Evolutionary conservation across 1,140 invertebrate genomes (phyloP).

Genomic region (Diuraphis noxia): DNA sequence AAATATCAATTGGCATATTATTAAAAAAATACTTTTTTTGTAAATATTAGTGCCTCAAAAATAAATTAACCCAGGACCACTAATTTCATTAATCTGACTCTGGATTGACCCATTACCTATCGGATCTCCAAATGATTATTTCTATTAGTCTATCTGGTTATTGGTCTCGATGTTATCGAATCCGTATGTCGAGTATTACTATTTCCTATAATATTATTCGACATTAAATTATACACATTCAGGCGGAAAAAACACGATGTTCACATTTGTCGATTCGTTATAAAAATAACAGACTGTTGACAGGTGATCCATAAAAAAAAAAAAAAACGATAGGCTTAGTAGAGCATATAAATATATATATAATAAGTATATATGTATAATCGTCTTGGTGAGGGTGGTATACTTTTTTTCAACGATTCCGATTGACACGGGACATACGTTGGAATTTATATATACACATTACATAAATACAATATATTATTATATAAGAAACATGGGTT

Average conservation of each 20-base stretch:
- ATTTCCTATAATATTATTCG: background rate
- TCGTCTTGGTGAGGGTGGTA: background rate
- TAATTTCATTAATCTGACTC: too few relatives aligned
- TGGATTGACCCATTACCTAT: background rate
- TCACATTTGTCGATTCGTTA: background rate
- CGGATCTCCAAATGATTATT: background rate
- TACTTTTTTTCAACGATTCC: background rate
- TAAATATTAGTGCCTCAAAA: too few relatives aligned
- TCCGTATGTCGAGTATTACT: too few relatives aligned
- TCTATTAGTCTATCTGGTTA: background rate
- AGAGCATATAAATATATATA: background rate
- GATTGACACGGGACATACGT: background rate
- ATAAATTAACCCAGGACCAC: too few relatives aligned
- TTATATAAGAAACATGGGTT: background rate
- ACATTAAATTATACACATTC: background rate
- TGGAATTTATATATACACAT: background rate
- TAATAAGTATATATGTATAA: background rate
- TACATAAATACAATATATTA: background rate
- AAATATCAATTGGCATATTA: too few relatives aligned
- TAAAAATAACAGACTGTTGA: background rate
- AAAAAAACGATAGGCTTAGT: background rate
- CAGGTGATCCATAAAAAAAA: background rate
- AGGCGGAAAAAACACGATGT: background rate
- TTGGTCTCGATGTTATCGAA: background rate
- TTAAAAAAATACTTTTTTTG: too few relatives aligned